These are phyloP conservation scores for Anableps anableps DNA, from an alignment of 2,797 vertebrate species.

Conservation along the genomic window DNA sequence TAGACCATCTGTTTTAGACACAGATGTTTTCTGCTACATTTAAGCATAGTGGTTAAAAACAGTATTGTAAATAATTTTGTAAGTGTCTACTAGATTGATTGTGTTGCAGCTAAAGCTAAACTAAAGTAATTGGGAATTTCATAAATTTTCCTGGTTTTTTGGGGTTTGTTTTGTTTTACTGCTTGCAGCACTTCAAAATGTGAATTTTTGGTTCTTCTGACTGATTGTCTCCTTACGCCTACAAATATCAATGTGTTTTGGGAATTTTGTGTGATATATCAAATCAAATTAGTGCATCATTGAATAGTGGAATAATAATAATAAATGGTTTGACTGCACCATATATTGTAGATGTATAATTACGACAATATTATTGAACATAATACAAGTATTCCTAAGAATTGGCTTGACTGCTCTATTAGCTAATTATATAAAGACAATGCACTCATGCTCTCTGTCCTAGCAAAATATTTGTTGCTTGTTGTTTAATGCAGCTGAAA, in stretches of 20 bases:
- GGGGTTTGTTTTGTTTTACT: neutral
- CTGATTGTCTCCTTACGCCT: neutral
- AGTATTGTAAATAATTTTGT: neutral
- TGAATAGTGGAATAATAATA: neutral
- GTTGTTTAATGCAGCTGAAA: neutral
- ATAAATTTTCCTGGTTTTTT: neutral
- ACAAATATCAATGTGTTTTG: neutral
- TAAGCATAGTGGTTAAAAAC: neutral
- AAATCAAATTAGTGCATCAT: neutral
- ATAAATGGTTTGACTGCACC: neutral
- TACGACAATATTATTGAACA: neutral
- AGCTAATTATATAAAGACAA: neutral
- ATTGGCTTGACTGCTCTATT: neutral
- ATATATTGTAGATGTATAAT: neutral
- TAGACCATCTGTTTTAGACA: conserved; percentile 7
- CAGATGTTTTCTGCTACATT: conserved; percentile 5
- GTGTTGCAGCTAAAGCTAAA: neutral
- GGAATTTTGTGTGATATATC: neutral
- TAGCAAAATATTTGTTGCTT: neutral
- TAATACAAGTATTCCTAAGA: neutral
- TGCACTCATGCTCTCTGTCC: neutral
- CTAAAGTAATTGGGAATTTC: neutral
- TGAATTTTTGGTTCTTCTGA: neutral
- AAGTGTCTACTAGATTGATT: neutral
- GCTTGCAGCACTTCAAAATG: neutral